Percentiles rank a stretch among this genome's conserved stretches.
Conservation (phyloP, 1,140 invertebrate genomes). For the Bombyx mandarina region DNA sequence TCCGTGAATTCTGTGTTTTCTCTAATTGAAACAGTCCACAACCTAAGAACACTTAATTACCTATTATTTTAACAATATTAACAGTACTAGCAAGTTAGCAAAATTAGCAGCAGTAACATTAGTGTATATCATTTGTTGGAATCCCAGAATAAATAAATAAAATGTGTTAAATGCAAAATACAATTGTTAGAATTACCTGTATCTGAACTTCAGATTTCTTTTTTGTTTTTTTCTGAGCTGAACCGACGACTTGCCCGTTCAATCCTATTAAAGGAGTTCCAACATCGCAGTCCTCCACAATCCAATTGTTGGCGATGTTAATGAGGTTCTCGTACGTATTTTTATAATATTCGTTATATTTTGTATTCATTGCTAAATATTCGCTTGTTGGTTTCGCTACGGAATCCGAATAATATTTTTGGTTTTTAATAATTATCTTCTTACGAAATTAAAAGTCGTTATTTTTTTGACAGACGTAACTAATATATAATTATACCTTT, state of each 20-base stretch:
- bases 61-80: no score
- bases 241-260: constrained; percentile 41
- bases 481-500: constrained; percentile 28
- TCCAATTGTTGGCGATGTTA: constrained; percentile 58
- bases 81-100: no score
- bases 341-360: constrained; percentile 51
- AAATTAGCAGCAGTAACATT: no score
- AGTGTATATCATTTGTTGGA: no score
- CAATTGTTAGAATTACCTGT: constrained; percentile 17
- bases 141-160: neutral
- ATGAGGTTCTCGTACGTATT: constrained; percentile 43
- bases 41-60: no score
- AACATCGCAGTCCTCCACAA: constrained; percentile 39
- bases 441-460: neutral
- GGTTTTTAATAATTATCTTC: neutral
- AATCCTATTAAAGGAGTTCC: constrained; percentile 40
- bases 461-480: neutral
- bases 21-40: no score
- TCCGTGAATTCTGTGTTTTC: no score
- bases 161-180: no score
- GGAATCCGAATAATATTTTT: constrained; percentile 7
- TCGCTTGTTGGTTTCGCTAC: constrained; percentile 43
- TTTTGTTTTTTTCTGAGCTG: constrained; percentile 44
- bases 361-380: constrained; percentile 39
- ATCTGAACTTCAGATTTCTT: constrained; percentile 53